Percentiles rank a stretch among this genome's conserved stretches.
phyloP scores from a whole-genome alignment of 2,797 vertebrate species.

The Loris lydekkerianus region DNA sequence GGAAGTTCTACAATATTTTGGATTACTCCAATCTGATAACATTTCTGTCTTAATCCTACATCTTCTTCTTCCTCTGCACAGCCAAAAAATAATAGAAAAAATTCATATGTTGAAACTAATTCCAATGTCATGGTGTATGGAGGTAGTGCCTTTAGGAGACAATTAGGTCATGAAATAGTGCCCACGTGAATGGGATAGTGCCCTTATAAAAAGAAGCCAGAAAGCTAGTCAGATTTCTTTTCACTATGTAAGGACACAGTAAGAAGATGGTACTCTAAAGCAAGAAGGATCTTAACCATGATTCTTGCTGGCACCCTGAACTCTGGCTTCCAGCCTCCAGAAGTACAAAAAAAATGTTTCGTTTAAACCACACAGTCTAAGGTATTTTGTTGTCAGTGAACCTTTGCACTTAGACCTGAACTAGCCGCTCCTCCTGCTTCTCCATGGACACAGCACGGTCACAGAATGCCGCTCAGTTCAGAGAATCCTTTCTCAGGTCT shows the following conservation, averaged over 20 bases:
- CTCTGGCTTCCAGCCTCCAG: neutral
- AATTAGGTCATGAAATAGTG: neutral
- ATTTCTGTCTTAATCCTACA: neutral
- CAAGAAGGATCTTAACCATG: neutral
- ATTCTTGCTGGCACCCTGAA: neutral
- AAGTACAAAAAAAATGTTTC: neutral
- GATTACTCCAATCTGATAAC: neutral
- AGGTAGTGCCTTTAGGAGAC: neutral
- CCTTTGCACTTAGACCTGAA: neutral
- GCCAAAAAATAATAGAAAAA: neutral
- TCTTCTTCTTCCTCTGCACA: neutral
- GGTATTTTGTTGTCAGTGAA: neutral
- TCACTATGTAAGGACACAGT: neutral
- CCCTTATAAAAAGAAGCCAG: neutral
- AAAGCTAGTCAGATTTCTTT: neutral
- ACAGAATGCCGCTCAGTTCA: neutral
- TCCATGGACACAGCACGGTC: neutral
- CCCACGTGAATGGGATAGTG: neutral
- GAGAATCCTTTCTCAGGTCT: slow-evolving; percentile 4
- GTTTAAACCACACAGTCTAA: neutral
- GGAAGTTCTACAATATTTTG: neutral
- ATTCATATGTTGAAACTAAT: neutral
- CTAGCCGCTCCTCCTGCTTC: neutral
- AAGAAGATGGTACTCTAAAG: neutral
- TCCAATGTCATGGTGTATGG: neutral